Evolutionary conservation across 2,797 vertebrate genomes (phyloP), one percentile per base, ranked within the genome.

Genomic region (Melanogrammus aeglefinus): DNA sequence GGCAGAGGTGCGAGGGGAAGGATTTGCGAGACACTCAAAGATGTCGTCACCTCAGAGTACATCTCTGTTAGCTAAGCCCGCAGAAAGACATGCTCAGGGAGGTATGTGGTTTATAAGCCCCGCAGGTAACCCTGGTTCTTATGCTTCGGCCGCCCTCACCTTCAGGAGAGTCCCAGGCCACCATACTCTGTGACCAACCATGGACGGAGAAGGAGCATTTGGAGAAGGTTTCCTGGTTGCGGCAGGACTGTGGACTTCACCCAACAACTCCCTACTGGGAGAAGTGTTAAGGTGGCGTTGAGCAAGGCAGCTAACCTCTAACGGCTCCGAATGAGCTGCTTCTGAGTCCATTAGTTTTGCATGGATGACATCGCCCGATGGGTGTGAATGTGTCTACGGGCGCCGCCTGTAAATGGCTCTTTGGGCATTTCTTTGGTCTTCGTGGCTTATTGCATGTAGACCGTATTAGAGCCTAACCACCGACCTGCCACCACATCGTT

Each of bases 11-110:
- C 51, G 36, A 77, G 76, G 70, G 36, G 72, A 70, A 77, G 78
- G 75, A 39, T 77, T 87, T 78, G 88, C 83, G 81, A 90, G 92
- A 89, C 90, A 91, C 90, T 92, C 82, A 5, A 76, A 84, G 79
- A 78, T 92, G 82, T 94, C 89, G 84, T 90, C 91, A 88, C 89
- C 86, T 91, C 77, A 66, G 83, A 83, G n/a, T 85, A 76, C 80
- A 84, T 87, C 84, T 90, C 78, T 66, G 57, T 78, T 81, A 78
- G 81, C 29, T 84, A 75, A 84, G 21, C 41, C 81, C 81, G 77
- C 83, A 80, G 83, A 90, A 79, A 77, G 76, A 82, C 75, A 88
- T 81, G 82, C 81, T 84, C 41, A 69, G 36, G 77, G 85, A 74
- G 3, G 78, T 69, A 38, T 74, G 44, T 70, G 66, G 24, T 88